Base-by-base conservation (phyloP, 2,888 invertebrate species). In the Drosophila meridionalis region DNA sequence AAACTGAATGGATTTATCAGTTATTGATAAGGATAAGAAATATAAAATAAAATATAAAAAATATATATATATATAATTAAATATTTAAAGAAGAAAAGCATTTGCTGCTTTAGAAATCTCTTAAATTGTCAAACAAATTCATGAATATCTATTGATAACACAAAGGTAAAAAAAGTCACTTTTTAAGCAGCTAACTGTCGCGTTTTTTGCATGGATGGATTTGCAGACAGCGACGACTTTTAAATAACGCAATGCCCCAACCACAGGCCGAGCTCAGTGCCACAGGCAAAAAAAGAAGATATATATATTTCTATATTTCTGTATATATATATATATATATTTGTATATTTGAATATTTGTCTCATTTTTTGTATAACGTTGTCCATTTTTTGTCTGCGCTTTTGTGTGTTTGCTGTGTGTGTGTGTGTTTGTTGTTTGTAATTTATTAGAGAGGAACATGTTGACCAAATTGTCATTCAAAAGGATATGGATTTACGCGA, bases 391-490 rank as follows among this genome's bases (percentile, higher is more conserved):
- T 88, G 87, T 83, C 84, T 89, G 84, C 59, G 59, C 68, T 78
- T 85, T 87, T 58, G 43, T 53, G 26, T 45, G 61, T 52, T 26
- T 28, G 36, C 85, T 55, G 42, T 56, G 34, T 48, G 57, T 58
- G 43, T 66, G 43, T 59, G 38, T 59, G 62, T 66, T 53, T 62
- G 56, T 77, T 80, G 81, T 88, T 85, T 89, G 89, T 87, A 85
- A 85, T 85, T 85, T 85, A 85, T 85, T 85, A 85, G 85, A 87
- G 87, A 82, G 85, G 80, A 89, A 85, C 86, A 89, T 87, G 89
- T 87, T 85, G 89, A 88, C 88, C 87, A 87, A 89, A 87, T 87
- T 87, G 87, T 89, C 90, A 89, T 87, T 87, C 88, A 87, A 87
- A 89, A 82, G 89, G 86, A 83, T 87, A 89, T 55, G 64, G 78